Evolutionary conservation across 1,140 invertebrate genomes (phyloP), one percentile per base, ranked within the genome.

Genomic region (Nomia melanderi): DNA sequence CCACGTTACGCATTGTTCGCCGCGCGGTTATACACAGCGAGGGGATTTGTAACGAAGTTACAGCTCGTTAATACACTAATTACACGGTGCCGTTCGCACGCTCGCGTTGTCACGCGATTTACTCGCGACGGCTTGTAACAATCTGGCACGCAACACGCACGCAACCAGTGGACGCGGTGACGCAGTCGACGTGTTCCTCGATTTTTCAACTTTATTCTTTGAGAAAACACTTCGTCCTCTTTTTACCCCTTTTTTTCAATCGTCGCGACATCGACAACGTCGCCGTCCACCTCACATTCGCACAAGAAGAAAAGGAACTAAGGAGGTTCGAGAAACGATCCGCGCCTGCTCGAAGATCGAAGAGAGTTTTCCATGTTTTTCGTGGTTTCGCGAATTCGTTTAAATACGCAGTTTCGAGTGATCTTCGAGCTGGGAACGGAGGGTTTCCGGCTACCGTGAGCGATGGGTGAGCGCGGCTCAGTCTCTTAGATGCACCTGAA

Each of bases 401-500:
- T n/a, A n/a, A n/a, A n/a, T n/a, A n/a, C 47, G 6, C 17, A 8
- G 57, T 47, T 47, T 12, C 14, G 41, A 67, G 44, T 0, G 33
- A 17, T 44, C 36, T 36, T 75, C 29, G 73, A 23, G 25, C 29
- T 14, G 69, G 44, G 29, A 27, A 41, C n/a, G 20, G 41, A 63
- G 27, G 8, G 62, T 63, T 72, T 62, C n/a, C 44, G 27, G 5
- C 59, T 77, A 74, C 47, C 41, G 41, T 8, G 62, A 78, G 57
- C 62, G 53, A 50, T 57, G 36, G 54, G 41, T 60, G 33, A 23
- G 54, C 57, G 36, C 33, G 64, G 70, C 66, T 84, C 80, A 82
- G 80, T 84, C 80, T 84, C 78, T 82, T 77, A 39, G 47, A 79
- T 79, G 82, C 82, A 84, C 82, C 82, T 79, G 71, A 84, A 84